Evolutionary conservation across 2,797 vertebrate genomes (phyloP).

Genomic region (Pterois miles): DNA sequence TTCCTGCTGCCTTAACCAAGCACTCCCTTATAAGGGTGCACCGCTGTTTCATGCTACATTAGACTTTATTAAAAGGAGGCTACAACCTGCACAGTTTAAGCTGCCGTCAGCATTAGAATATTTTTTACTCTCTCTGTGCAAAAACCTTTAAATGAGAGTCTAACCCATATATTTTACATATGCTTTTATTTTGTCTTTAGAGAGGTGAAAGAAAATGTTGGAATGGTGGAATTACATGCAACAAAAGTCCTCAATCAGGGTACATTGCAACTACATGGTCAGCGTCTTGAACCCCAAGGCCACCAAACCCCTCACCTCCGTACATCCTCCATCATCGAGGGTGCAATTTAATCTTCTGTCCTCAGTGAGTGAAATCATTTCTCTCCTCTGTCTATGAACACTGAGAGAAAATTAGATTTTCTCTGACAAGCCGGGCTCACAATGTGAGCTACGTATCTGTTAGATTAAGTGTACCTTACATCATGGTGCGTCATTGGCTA

Average conservation of each 20-base stretch:
- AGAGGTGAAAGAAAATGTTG: neutral
- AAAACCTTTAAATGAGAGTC: neutral
- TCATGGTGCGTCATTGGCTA: neutral
- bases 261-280: neutral
- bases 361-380: neutral
- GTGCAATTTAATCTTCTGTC: neutral
- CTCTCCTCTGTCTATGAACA: neutral
- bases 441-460: neutral
- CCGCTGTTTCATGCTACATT: neutral
- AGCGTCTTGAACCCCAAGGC: neutral
- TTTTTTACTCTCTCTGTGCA: neutral
- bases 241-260: neutral
- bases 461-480: conserved; percentile 10
- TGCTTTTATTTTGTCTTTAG: neutral
- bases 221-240: neutral
- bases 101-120: conserved; percentile 10
- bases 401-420: neutral
- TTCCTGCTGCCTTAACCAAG: neutral
- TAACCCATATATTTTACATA: neutral
- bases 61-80: conserved; percentile 10
- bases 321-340: neutral
- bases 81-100: neutral
- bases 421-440: neutral
- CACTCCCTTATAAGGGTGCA: neutral
- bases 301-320: neutral